Evolutionary conservation across 2,888 invertebrate genomes (phyloP).

Genomic region (Marasmarcha lunaedactyla): DNA sequence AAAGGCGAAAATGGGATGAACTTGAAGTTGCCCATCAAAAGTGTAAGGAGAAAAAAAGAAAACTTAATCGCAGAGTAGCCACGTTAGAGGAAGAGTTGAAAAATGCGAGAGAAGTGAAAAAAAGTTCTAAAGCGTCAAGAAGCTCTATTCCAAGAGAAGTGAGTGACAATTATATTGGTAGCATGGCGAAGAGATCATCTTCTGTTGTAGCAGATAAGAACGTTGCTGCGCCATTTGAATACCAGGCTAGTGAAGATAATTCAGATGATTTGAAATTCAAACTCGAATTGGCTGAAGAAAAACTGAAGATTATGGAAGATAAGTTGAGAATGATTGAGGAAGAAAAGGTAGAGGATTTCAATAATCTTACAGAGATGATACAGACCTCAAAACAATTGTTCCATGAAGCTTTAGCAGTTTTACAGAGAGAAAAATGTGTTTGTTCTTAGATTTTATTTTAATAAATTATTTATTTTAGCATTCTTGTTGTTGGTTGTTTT

Average conservation of each 20-base stretch:
- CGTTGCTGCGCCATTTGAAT: conserved; percentile 20
- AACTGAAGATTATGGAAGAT: conserved; percentile 73
- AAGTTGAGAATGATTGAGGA: conserved; percentile 73
- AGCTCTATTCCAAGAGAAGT: conserved; percentile 27
- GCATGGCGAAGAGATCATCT: conserved; percentile 30
- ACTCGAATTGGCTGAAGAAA: conserved; percentile 75
- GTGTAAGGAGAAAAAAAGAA: conserved; percentile 61
- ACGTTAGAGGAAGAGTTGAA: conserved; percentile 36
- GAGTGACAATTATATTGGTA: conserved; percentile 7
- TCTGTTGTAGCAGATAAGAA: conserved; percentile 24
- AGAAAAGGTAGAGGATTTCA: conserved; percentile 72
- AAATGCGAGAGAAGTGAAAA: conserved; percentile 29
- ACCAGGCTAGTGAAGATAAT: conserved; percentile 15
- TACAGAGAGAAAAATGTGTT: conserved; percentile 52
- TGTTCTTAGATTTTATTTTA: conserved; percentile 29
- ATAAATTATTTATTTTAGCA: conserved; percentile 8
- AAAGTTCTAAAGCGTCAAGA: conserved; percentile 36
- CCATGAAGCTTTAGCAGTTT: conserved; percentile 58
- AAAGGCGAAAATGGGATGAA: conserved; percentile 70
- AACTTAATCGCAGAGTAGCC: conserved; percentile 36
- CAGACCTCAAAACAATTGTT: conserved; percentile 69
- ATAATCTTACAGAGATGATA: conserved; percentile 65
- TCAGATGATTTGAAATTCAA: conserved; percentile 49
- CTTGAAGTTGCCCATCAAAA: conserved; percentile 67
- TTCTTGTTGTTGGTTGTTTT: conserved; percentile 11